Base-by-base conservation (phyloP, 2,113 vertebrate species). In the Thinocorus orbignyianus region DNA sequence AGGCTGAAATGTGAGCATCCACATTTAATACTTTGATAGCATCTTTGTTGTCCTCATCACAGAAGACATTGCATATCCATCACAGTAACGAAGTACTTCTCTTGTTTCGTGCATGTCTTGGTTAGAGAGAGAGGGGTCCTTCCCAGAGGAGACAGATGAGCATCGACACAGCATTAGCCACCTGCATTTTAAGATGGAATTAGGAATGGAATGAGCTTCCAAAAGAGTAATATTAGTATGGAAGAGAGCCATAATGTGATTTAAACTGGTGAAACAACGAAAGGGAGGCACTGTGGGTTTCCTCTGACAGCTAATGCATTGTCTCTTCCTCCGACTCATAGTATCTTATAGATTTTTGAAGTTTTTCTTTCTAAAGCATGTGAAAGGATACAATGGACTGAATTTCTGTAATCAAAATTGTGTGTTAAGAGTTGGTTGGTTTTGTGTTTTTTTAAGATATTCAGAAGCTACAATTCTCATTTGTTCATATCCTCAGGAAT, bases 171-270 rank as follows among this genome's bases (percentile, higher is more conserved):
- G 73, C 57, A 25, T 89, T 95, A 95, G 65, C 87, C 94, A 97
- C 90, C 90, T 93, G 92, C 91, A 78, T 86, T 86, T 96, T 65
- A 95, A 90, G 93, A 95, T 58, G n/a, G 86, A 94, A 97, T 80
- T 70, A 95, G 88, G 69, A 96, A 94, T 85, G 90, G 71, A 93
- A 92, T 74, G 74, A 92, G 74, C 70, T 93, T 95, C 81, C 78
- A 85, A 85, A 92, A 90, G 60, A 96, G 88, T 33, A 86, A 73
- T 71, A 48, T 48, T 78, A 49, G 61, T 80, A 72, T 96, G 96
- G 93, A 96, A 93, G 68, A 77, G 41, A 3, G 81, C 83, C 96
- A 94, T 83, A 30, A 92, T 76, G 72, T 74, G 48, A 92, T 97
- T 97, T 93, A 95, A 95, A 96, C 68, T 18, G 37, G 82, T 91